phyloP scores from a whole-genome alignment of 2,113 vertebrate species.

The Elachura formosa region DNA sequence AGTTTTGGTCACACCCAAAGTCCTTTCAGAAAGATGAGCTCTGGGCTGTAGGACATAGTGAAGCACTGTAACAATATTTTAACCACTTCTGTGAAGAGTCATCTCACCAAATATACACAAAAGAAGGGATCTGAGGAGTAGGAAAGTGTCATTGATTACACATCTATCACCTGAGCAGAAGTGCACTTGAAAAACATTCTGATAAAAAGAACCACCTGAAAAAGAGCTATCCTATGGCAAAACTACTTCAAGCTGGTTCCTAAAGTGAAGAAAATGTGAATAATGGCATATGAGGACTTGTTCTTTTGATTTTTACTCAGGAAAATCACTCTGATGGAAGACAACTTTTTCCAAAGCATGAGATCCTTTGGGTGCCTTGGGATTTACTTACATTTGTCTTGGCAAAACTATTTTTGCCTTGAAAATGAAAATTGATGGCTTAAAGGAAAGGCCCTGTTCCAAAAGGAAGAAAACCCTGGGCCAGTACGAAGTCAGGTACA shows the following conservation, averaged over 20 bases:
- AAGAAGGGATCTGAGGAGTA: background rate
- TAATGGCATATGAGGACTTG: background rate
- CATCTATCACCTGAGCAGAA: background rate
- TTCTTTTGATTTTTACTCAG: background rate
- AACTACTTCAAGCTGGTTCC: background rate
- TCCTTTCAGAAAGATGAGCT: background rate
- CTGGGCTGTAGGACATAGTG: background rate
- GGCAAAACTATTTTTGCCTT: background rate
- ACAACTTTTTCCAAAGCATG: background rate
- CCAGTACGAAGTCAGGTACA: background rate
- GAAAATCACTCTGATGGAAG: background rate
- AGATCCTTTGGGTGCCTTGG: background rate
- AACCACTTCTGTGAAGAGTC: background rate
- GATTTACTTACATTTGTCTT: background rate
- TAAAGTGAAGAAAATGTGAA: background rate
- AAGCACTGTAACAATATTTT: background rate
- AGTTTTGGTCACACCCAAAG: background rate
- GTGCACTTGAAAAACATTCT: background rate
- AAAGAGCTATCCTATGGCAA: background rate
- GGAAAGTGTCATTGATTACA: background rate
- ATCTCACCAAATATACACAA: background rate
- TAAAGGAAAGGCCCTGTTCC: background rate
- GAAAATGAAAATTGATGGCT: background rate
- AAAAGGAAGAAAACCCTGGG: background rate
- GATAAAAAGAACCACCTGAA: background rate